phyloP scores from a whole-genome alignment of 2,797 vertebrate species.

The Poliocrania exsul region DNA sequence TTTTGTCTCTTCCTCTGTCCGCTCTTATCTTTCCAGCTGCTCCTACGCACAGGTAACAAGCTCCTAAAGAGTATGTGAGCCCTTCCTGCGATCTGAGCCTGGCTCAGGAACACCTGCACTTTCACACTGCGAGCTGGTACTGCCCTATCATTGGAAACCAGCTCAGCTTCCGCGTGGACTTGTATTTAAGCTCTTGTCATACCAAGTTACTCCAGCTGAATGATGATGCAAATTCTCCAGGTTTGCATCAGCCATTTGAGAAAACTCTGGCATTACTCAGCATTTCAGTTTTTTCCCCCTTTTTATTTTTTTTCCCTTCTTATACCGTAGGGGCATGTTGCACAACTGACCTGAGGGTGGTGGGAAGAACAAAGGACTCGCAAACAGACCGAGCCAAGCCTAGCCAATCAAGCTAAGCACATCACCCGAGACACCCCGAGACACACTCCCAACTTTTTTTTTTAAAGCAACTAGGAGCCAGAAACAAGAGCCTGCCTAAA shows the following conservation, averaged over 20 bases:
- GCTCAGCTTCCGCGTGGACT: conserved; percentile 77
- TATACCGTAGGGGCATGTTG: conserved; percentile 68
- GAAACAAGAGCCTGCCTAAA: conserved; percentile 63
- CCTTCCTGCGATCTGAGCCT: neutral
- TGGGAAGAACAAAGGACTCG: conserved; percentile 68
- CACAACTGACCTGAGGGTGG: conserved; percentile 65
- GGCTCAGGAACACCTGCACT: conserved; percentile 71
- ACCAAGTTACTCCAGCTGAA: conserved; percentile 76
- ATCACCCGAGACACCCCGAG: conserved; percentile 46
- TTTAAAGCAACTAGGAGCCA: conserved; percentile 52
- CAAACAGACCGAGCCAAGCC: conserved; percentile 39
- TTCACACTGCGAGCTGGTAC: conserved; percentile 31
- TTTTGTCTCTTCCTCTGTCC: conserved; percentile 2
- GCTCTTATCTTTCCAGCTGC: conserved; percentile 18
- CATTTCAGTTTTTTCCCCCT: conserved; percentile 24
- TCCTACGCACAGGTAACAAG: conserved; percentile 44
- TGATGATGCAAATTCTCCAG: conserved; percentile 87
- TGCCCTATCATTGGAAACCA: conserved; percentile 74
- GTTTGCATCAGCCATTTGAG: conserved; percentile 85
- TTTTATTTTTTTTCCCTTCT: neutral
- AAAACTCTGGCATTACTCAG: conserved; percentile 81
- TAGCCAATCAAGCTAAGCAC: conserved; percentile 45
- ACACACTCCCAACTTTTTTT: conserved; percentile 58
- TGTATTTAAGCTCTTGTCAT: conserved; percentile 82
- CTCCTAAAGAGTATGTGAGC: neutral